These are phyloP conservation scores for Selene dorsalis DNA, from an alignment of 2,797 vertebrate species.

Conservation along the genomic window DNA sequence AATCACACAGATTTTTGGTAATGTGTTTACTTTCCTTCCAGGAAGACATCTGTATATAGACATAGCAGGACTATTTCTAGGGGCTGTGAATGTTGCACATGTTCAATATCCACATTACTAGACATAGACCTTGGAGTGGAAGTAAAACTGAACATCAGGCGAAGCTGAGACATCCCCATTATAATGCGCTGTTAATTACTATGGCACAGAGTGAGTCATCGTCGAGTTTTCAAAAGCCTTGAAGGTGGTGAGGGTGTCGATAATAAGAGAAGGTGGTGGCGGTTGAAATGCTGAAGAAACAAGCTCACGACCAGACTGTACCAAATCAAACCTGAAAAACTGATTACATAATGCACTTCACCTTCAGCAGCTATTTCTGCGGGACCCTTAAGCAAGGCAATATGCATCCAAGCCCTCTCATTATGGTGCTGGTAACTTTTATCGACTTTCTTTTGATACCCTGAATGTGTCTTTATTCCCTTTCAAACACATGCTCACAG, in stretches of 20 bases:
- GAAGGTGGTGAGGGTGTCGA: conserved; percentile 40
- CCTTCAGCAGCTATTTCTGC: neutral
- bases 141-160: conserved; percentile 31
- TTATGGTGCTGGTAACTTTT: neutral
- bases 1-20: conserved; percentile 37
- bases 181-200: conserved; percentile 57
- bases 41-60: conserved; percentile 26
- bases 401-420: neutral
- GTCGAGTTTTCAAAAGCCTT: conserved; percentile 27
- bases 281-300: conserved; percentile 22
- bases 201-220: conserved; percentile 55
- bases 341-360: neutral
- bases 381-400: conserved; percentile 23
- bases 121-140: conserved; percentile 5
- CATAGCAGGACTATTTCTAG: conserved; percentile 43
- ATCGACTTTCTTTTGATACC: too few relatives aligned
- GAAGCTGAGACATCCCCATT: conserved; percentile 14
- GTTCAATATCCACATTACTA: conserved; percentile 46
- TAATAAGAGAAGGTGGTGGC: conserved; percentile 33
- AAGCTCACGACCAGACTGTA: conserved; percentile 1
- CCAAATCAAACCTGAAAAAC: conserved; percentile 22
- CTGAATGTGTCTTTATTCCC: neutral
- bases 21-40: conserved; percentile 55
- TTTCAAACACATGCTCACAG: neutral
- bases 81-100: conserved; percentile 15